phyloP scores from a whole-genome alignment of 2,888 invertebrate species.

The Ophion obscuratus region DNA sequence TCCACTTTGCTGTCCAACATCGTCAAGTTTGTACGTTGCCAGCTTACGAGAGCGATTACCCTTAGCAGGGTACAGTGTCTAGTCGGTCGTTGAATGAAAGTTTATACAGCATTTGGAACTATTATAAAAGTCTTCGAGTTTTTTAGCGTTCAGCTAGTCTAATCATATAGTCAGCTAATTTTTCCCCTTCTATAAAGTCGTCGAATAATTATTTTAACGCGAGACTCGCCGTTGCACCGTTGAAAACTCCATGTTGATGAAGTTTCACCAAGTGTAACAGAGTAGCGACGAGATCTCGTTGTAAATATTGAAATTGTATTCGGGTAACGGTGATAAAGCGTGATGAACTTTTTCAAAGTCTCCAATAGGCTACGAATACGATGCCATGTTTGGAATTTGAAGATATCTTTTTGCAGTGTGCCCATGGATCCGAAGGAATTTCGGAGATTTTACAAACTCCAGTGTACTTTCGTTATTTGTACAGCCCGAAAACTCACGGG shows the following conservation, averaged over 20 bases:
- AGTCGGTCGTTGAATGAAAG: background rate
- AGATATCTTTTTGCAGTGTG: background rate
- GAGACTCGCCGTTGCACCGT: background rate
- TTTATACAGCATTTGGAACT: background rate
- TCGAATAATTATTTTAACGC: background rate
- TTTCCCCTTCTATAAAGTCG: background rate
- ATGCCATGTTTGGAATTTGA: background rate
- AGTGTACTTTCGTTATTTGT: background rate
- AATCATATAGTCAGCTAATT: background rate
- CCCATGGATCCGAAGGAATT: background rate
- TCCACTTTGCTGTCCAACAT: background rate
- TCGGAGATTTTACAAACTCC: background rate
- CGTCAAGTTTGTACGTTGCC: background rate
- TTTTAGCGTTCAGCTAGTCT: too few relatives aligned
- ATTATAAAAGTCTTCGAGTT: background rate
- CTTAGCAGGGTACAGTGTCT: background rate
- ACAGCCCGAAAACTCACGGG: background rate
- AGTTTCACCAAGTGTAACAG: background rate
- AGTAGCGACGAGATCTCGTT: background rate
- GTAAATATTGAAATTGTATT: background rate
- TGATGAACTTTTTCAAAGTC: background rate
- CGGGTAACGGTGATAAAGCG: too few relatives aligned
- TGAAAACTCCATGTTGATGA: constrained; percentile 12
- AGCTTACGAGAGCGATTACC: too few relatives aligned
- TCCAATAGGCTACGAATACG: background rate